Evolutionary conservation across 2,113 vertebrate genomes (phyloP).

Genomic region (Lutjanus erythropterus): DNA sequence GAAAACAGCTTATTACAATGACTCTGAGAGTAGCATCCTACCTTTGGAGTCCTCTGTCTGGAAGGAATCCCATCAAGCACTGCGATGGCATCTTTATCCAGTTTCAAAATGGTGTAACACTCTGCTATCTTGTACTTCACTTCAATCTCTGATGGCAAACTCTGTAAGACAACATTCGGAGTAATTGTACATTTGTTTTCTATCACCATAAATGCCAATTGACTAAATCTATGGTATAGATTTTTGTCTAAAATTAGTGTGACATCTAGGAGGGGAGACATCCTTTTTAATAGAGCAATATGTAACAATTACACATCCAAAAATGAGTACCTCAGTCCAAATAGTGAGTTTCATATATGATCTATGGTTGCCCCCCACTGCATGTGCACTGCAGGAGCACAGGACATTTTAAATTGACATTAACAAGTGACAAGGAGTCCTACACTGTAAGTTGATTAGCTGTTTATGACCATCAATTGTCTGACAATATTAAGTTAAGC

Average conservation of each 20-base stretch:
- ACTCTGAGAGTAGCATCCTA: conserved; percentile 51
- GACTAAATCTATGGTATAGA: background rate
- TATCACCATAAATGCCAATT: background rate
- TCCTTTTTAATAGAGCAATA: too few relatives aligned
- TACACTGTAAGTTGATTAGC: too few relatives aligned
- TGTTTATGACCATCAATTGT: too few relatives aligned
- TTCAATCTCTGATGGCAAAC: conserved; percentile 97
- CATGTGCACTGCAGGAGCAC: too few relatives aligned
- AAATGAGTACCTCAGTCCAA: too few relatives aligned
- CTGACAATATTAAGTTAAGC: too few relatives aligned
- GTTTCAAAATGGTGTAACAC: conserved; percentile 96
- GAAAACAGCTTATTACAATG: background rate
- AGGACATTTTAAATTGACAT: too few relatives aligned
- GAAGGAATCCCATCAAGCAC: conserved; percentile 97
- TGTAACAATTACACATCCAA: too few relatives aligned
- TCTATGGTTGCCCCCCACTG: too few relatives aligned
- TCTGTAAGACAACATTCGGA: conserved; percentile 80
- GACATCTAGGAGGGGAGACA: too few relatives aligned
- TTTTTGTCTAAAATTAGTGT: background rate
- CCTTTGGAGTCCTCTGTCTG: conserved; percentile 97
- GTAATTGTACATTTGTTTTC: background rate
- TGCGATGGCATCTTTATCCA: conserved; percentile 98
- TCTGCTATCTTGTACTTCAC: conserved; percentile 99
- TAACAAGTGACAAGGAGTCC: too few relatives aligned
- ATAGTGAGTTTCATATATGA: too few relatives aligned